Percentiles rank a stretch among this genome's conserved stretches.
Conservation (phyloP, 2,797 vertebrate species). For the Onychomys leucogaster region DNA sequence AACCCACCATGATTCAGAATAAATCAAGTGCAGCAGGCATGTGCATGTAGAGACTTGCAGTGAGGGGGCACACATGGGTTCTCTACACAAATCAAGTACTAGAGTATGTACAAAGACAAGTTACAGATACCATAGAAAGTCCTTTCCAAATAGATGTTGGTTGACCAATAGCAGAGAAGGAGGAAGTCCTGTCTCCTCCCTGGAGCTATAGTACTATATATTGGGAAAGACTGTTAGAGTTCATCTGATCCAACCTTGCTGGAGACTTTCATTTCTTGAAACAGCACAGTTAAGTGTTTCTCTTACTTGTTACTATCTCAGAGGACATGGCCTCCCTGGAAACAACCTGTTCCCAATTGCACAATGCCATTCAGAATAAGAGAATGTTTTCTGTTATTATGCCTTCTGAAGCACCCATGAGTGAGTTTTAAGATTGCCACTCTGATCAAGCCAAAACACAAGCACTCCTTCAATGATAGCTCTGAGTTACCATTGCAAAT, state of each 20-base stretch:
- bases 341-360: neutral
- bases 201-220: neutral
- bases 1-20: neutral
- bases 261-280: neutral
- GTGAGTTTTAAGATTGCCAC: neutral
- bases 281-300: neutral
- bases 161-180: neutral
- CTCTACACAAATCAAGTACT: neutral
- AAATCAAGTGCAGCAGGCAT: neutral
- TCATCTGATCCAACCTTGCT: neutral
- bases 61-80: neutral
- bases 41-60: neutral
- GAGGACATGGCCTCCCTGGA: neutral
- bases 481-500: slow-evolving; percentile 27
- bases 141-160: slow-evolving; percentile 4
- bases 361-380: neutral
- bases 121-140: neutral
- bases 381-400: slow-evolving; percentile 18
- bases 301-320: neutral
- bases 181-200: neutral
- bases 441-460: slow-evolving; percentile 17
- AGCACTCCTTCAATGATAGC: neutral
- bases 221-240: neutral
- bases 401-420: neutral
- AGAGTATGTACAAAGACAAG: neutral